These are phyloP conservation scores for Theretra japonica DNA, from an alignment of 2,888 invertebrate species.

Conservation along the genomic window DNA sequence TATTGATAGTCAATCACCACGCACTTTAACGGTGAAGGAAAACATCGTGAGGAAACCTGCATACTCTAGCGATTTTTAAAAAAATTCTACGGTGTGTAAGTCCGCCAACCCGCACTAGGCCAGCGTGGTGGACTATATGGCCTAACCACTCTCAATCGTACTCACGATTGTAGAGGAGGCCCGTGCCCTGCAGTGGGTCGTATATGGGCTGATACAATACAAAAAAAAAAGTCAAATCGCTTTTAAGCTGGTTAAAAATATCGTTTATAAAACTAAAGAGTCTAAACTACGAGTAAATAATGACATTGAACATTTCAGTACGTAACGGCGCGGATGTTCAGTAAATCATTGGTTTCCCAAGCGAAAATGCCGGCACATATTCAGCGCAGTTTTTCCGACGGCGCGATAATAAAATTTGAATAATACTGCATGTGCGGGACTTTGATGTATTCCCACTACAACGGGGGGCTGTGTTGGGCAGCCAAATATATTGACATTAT, in stretches of 20 bases:
- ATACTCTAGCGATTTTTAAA: too few species aligned
- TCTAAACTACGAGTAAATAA: not conserved
- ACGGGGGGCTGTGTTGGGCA: slow-evolving; percentile 2
- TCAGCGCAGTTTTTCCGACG: slow-evolving; percentile 24
- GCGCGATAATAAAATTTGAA: slow-evolving; percentile 34
- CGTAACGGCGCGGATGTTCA: slow-evolving; percentile 19
- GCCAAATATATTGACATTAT: slow-evolving; percentile 13
- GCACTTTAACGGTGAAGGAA: too few species aligned
- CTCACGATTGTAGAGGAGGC: too few species aligned
- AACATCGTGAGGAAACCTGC: too few species aligned
- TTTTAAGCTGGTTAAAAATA: not conserved
- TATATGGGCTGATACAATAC: too few species aligned
- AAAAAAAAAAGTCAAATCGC: too few species aligned
- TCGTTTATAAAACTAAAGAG: not conserved
- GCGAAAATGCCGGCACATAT: slow-evolving; percentile 19
- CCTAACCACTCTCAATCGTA: too few species aligned
- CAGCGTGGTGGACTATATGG: too few species aligned
- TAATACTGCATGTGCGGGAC: slow-evolving; percentile 29
- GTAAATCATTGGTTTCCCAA: slow-evolving; percentile 24
- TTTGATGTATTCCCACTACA: slow-evolving; percentile 27
- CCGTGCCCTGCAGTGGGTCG: too few species aligned
- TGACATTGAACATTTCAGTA: not conserved
- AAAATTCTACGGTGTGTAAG: too few species aligned
- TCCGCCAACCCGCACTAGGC: too few species aligned
- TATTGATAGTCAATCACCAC: too few species aligned